phyloP scores from a whole-genome alignment of 2,888 invertebrate species.

The Lasioglossum zephyrum region DNA sequence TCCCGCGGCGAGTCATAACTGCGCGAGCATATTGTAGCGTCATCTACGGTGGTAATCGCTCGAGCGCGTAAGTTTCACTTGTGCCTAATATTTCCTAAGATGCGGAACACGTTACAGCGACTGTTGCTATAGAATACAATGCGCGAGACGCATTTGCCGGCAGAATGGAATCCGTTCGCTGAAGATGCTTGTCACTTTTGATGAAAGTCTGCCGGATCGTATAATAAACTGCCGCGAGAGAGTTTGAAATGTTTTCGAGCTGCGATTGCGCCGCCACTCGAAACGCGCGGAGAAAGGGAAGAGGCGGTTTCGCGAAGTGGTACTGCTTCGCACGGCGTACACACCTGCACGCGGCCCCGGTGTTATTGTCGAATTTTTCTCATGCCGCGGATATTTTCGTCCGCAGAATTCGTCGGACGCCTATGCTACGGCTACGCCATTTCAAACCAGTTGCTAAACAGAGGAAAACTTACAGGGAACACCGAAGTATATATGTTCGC shows the following conservation, averaged over 20 bases:
- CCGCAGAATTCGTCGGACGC: slow-evolving; percentile 25
- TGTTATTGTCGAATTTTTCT: slow-evolving; percentile 69
- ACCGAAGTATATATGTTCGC: background rate
- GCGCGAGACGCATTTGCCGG: background rate
- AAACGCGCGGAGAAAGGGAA: slow-evolving; percentile 55
- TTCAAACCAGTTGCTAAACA: slow-evolving; percentile 36
- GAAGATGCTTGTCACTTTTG: slow-evolving; percentile 21
- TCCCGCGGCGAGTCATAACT: background rate
- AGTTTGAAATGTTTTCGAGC: slow-evolving; percentile 39
- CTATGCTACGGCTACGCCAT: slow-evolving; percentile 7
- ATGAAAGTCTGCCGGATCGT: slow-evolving; percentile 29
- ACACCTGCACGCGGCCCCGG: slow-evolving; percentile 58
- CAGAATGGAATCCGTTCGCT: slow-evolving; percentile 11
- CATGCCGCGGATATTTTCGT: slow-evolving; percentile 62
- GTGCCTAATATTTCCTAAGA: background rate
- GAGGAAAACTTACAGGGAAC: background rate
- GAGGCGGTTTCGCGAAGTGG: slow-evolving; percentile 53
- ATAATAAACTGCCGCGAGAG: slow-evolving; percentile 23
- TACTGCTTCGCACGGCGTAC: slow-evolving; percentile 65
- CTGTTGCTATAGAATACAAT: background rate
- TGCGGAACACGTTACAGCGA: background rate
- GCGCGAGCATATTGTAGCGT: background rate
- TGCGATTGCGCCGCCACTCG: slow-evolving; percentile 24
- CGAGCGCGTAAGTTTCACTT: background rate
- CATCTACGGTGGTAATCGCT: background rate